These are phyloP conservation scores for Myodes glareolus DNA, from an alignment of 2,113 vertebrate species.

Conservation along the genomic window DNA sequence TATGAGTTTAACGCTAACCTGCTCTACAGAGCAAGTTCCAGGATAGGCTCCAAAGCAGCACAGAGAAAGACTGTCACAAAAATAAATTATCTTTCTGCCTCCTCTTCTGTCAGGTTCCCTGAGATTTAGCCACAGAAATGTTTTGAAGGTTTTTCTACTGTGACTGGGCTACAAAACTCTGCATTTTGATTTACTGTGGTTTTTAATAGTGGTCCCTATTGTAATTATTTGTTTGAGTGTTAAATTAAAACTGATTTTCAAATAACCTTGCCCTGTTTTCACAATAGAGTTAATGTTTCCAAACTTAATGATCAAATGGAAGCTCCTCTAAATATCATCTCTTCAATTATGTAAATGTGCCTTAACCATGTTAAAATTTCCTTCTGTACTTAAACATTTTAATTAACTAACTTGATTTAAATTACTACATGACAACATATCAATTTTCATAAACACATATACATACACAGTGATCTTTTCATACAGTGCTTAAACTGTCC, in stretches of 20 bases:
- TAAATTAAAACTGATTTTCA: background rate
- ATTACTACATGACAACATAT: background rate
- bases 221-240: background rate
- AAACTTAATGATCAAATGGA: background rate
- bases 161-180: background rate
- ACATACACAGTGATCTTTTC: background rate
- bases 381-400: background rate
- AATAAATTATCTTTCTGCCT: background rate
- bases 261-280: background rate
- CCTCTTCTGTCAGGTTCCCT: background rate
- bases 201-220: background rate
- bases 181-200: background rate
- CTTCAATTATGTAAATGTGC: background rate
- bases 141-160: background rate
- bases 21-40: no score
- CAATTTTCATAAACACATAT: background rate
- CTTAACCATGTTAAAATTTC: background rate
- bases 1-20: no score
- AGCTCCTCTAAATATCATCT: background rate
- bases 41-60: no score
- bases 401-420: background rate
- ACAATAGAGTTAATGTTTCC: background rate
- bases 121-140: background rate
- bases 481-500: background rate
- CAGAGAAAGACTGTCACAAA: no score